These are phyloP conservation scores for Apodemus speciosus DNA, from an alignment of 2,113 vertebrate genomes.

Conservation along the genomic window DNA sequence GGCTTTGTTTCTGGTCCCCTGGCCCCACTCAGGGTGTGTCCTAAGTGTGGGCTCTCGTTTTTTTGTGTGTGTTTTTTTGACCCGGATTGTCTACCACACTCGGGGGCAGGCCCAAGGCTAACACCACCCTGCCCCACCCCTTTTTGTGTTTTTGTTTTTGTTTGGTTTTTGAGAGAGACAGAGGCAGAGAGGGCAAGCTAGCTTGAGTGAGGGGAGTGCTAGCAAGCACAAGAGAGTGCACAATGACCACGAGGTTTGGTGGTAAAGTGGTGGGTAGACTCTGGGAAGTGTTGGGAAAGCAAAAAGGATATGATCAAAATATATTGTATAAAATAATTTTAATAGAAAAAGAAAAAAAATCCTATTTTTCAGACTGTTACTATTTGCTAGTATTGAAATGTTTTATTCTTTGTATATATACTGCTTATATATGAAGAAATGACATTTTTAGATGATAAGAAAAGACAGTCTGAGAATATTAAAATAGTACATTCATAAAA, in stretches of 20 bases:
- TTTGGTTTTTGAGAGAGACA: not conserved
- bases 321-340: not conserved
- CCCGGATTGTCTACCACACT: not conserved
- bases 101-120: not conserved
- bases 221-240: not conserved
- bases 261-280: not conserved
- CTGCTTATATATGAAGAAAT: not conserved
- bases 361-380: not conserved
- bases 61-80: no score
- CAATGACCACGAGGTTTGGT: not conserved
- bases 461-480: not conserved
- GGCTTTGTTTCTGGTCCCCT: not conserved
- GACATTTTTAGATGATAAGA: not conserved
- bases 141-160: not conserved
- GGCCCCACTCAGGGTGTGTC: not conserved
- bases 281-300: not conserved
- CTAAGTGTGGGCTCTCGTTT: not conserved
- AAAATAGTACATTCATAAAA: not conserved
- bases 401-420: not conserved
- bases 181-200: not conserved
- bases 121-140: not conserved
- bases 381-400: not conserved
- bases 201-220: not conserved
- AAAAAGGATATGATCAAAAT: not conserved
- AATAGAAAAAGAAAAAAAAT: not conserved